These are phyloP conservation scores for Coregonus suidteri DNA, from an alignment of 2,797 vertebrate species.

Conservation along the genomic window DNA sequence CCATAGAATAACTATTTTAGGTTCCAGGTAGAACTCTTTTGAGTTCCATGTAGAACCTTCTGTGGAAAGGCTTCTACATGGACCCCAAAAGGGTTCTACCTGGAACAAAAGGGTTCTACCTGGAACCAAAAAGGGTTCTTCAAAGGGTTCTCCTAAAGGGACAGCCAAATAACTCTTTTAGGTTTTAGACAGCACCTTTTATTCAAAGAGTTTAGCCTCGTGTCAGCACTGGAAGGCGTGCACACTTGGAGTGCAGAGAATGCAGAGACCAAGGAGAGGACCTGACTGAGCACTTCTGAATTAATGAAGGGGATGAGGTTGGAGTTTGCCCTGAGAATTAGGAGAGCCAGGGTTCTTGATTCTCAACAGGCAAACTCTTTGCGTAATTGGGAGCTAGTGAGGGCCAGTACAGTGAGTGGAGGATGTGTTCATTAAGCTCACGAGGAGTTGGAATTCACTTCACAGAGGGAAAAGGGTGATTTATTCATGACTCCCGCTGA, in stretches of 20 bases:
- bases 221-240: not conserved
- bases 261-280: not conserved
- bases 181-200: no score
- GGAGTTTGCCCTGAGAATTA: not conserved
- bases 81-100: no score
- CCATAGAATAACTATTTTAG: no score
- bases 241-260: not conserved
- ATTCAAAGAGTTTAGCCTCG: no score
- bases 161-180: no score
- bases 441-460: not conserved
- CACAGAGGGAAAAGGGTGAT: not conserved
- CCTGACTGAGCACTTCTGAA: not conserved
- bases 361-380: not conserved
- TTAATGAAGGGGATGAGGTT: not conserved
- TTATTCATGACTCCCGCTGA: not conserved
- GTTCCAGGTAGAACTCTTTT: no score
- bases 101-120: no score
- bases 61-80: no score
- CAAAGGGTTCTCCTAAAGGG: no score
- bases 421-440: constrained; percentile 5
- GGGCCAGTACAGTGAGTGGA: not conserved
- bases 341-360: not conserved
- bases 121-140: no score
- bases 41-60: no score
- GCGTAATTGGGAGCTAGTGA: constrained; percentile 6